These are phyloP conservation scores for Leucozona laternaria DNA, from an alignment of 2,888 invertebrate species.

Conservation along the genomic window DNA sequence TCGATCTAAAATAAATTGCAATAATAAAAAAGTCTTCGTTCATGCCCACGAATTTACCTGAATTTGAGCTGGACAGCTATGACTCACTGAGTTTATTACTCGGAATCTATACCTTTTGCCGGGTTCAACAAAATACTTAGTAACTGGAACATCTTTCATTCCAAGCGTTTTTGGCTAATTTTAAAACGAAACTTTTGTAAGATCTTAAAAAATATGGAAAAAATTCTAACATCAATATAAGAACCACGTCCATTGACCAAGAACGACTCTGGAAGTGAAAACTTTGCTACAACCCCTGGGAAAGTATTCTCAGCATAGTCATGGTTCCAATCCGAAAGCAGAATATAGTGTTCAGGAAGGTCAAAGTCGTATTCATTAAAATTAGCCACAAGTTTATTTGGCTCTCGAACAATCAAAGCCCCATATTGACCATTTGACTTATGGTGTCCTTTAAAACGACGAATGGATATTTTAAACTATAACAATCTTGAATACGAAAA, in stretches of 20 bases:
- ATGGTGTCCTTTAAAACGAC: constrained; percentile 86
- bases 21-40: not conserved
- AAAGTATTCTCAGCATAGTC: constrained; percentile 83
- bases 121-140: constrained; percentile 77
- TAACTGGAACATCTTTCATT: constrained; percentile 73
- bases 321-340: constrained; percentile 92
- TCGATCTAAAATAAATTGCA: constrained; percentile 76
- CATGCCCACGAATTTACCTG: constrained; percentile 72
- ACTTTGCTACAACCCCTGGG: constrained; percentile 77
- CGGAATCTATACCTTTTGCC: constrained; percentile 81
- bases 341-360: constrained; percentile 87
- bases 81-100: constrained; percentile 80
- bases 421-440: constrained; percentile 92
- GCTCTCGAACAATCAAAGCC: constrained; percentile 88
- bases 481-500: too few relatives aligned
- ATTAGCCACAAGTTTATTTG: constrained; percentile 86
- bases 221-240: constrained; percentile 73
- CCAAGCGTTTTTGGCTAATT: not conserved
- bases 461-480: too few relatives aligned
- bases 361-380: constrained; percentile 89
- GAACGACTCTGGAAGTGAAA: constrained; percentile 77
- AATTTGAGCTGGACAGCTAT: constrained; percentile 80
- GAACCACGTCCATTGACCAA: constrained; percentile 80
- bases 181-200: not conserved
- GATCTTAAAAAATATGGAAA: not conserved